Evolutionary conservation across 1,140 invertebrate genomes (phyloP), one percentile per base, ranked within the genome.

Genomic region (Asobara japonica): DNA sequence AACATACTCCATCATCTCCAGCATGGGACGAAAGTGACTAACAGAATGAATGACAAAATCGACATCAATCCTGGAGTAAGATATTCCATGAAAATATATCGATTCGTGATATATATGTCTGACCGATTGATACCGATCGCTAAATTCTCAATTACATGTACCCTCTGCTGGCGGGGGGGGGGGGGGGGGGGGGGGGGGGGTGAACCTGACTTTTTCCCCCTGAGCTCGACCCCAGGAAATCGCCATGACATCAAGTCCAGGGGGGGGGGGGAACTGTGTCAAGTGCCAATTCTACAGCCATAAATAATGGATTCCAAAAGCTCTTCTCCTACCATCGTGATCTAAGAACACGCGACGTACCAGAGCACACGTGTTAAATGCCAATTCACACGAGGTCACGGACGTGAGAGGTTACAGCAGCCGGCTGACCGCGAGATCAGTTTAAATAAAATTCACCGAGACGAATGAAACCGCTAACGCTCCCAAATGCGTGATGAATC

Each of bases 401-500:
- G 22, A 56, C 51, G 51, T 56, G 51, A 56, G 51, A 56, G 51
- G 51, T 56, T 56, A 18, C 22, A 25, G 51, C 18, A 56, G 18
- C 18, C 51, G 25, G 11, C 51, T 56, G 51, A 56, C 51, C 51
- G 51, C 51, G 51, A 56, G 25, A 18, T 56, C 22, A 18, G 51
- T 56, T 56, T 22, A 56, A n/a, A n/a, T n/a, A n/a, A 56, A 56
- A 56, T 56, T 22, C 5, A 36, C 51, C 20, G 22, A 56, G 51
- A 56, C 51, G 22, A 22, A 56, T 56, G 51, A 22, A 56, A 56
- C 51, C 51, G 51, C 22, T 56, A 56, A 56, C 18, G 51, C 51
- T 56, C 51, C 51, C 51, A 56, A 56, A 56, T 56, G 22, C 51
- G 18, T 25, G 22, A 56, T 27, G 51, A 56, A 56, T 56, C 51